Percentiles rank a stretch among this genome's conserved stretches.
Conservation (phyloP, 37 sponge, comb jelly and placozoan species). For the Ianthella basta region DNA sequence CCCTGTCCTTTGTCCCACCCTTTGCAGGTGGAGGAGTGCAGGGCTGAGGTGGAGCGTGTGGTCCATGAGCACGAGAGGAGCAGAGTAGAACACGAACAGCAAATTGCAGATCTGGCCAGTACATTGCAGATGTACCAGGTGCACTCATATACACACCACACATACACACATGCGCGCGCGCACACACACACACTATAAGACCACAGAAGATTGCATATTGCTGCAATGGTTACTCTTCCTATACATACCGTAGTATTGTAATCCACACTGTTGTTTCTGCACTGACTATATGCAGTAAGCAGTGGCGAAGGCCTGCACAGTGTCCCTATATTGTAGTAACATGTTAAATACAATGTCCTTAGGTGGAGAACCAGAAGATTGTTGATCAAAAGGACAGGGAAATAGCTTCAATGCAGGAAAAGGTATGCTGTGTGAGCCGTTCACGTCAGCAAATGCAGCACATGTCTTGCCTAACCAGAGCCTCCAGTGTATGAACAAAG, state of each 20-base stretch:
- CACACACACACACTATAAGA: no score
- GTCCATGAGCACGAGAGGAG: neutral
- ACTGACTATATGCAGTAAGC: no score
- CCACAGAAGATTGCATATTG: no score
- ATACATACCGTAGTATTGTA: no score
- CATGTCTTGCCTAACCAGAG: no score
- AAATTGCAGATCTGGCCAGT: conserved; percentile 4
- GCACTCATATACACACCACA: neutral
- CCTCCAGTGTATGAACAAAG: no score
- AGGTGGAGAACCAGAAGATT: conserved; percentile 30
- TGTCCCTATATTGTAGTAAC: neutral
- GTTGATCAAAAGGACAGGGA: conserved; percentile 22
- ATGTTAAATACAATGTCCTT: neutral
- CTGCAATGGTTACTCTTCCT: no score
- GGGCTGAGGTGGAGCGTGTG: neutral
- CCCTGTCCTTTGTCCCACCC: neutral
- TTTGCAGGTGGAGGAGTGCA: neutral
- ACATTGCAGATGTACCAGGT: conserved; percentile 21
- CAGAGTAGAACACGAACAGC: conserved; percentile 12
- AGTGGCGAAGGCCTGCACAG: no score
- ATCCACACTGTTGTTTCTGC: no score
- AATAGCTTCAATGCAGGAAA: neutral
- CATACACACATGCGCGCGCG: neutral
- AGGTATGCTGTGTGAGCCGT: no score
- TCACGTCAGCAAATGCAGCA: no score